Evolutionary conservation across 2,113 vertebrate genomes (phyloP).

Genomic region (Anhinga rufa): DNA sequence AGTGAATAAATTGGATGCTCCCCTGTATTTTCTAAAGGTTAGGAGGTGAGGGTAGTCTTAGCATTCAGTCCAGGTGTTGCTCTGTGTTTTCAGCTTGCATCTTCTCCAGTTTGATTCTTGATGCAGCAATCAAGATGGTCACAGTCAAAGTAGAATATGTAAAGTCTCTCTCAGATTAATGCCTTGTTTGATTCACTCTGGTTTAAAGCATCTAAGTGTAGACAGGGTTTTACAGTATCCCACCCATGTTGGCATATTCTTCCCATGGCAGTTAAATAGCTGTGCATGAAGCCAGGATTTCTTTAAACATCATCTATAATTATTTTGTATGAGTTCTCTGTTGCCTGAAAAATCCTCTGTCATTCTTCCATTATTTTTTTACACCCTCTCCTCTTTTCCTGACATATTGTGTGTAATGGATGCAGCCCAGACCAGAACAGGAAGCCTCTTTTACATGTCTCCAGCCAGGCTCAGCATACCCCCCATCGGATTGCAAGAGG

Average conservation of each 20-base stretch:
- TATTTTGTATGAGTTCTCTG: neutral
- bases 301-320: neutral
- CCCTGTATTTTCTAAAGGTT: neutral
- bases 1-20: neutral
- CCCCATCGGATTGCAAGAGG: neutral
- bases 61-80: neutral
- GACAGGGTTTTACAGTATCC: neutral
- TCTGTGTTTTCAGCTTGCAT: neutral
- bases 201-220: neutral
- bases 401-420: slow-evolving; percentile 8
- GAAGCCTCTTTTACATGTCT: neutral
- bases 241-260: slow-evolving; percentile 14
- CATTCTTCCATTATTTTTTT: neutral
- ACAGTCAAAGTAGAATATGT: neutral
- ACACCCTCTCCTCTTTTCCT: neutral
- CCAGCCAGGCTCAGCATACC: neutral
- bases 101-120: neutral
- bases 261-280: neutral
- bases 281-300: neutral
- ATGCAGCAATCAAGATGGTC: neutral
- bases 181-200: neutral
- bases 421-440: slow-evolving; percentile 14
- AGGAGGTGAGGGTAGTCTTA: neutral
- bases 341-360: neutral
- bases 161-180: neutral